Evolutionary conservation across 2,113 vertebrate genomes (phyloP).

Genomic region (Brevimyrus niger): DNA sequence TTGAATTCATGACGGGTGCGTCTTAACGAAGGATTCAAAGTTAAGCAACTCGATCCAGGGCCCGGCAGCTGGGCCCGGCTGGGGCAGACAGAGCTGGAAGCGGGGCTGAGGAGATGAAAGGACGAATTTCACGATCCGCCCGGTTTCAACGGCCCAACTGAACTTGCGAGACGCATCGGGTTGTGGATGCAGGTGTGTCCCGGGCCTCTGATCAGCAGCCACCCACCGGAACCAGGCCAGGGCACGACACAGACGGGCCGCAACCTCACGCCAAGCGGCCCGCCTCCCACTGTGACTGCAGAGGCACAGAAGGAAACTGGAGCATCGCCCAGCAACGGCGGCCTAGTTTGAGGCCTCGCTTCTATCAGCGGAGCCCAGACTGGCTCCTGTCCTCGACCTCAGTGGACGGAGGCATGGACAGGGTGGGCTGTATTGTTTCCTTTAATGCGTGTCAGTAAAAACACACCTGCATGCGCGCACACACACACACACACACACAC

Average conservation of each 20-base stretch:
- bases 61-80: not conserved
- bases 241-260: not conserved
- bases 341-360: not conserved
- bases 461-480: no score
- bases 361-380: not conserved
- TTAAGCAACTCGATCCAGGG: not conserved
- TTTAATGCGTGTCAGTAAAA: not conserved
- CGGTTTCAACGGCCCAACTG: not conserved
- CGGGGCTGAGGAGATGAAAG: not conserved
- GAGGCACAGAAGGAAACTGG: not conserved
- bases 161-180: not conserved
- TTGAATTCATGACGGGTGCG: not conserved
- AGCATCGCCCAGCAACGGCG: not conserved
- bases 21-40: not conserved
- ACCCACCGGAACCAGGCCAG: not conserved
- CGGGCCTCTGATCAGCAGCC: not conserved
- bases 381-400: not conserved
- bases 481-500: not conserved
- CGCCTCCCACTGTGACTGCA: not conserved
- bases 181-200: not conserved
- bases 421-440: not conserved
- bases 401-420: not conserved
- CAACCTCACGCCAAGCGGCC: no score
- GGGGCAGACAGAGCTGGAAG: not conserved
- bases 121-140: not conserved